Evolutionary conservation across 1,140 invertebrate genomes (phyloP).

Genomic region (Aphelinus certus): DNA sequence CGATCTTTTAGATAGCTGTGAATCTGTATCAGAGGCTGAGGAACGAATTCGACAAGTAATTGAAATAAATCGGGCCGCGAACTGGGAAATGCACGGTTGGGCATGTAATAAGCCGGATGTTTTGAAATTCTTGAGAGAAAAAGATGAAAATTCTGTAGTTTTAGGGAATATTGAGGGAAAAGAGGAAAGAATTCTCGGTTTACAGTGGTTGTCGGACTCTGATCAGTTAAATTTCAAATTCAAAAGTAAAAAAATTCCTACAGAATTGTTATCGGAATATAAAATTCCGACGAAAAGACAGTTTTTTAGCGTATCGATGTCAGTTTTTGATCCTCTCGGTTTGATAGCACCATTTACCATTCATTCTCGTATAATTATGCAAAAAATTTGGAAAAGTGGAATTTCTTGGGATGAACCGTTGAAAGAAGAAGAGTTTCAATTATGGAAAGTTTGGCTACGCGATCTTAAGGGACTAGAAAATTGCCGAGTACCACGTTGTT

Average conservation of each 20-base stretch:
- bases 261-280: slow-evolving; percentile 14
- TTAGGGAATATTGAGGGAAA: neutral
- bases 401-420: slow-evolving; percentile 33
- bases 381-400: slow-evolving; percentile 49
- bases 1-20: neutral
- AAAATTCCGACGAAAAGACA: slow-evolving; percentile 45
- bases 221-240: slow-evolving; percentile 2
- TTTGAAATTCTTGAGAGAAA: too few species aligned
- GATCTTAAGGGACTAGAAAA: neutral
- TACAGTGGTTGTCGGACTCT: slow-evolving; percentile 13
- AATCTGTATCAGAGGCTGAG: neutral
- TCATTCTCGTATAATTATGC: slow-evolving; percentile 54
- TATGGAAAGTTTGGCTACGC: neutral
- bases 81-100: too few species aligned
- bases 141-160: too few species aligned
- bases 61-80: too few species aligned
- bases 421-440: neutral
- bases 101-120: too few species aligned
- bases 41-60: neutral
- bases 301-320: slow-evolving; percentile 45
- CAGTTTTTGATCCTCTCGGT: slow-evolving; percentile 56
- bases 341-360: slow-evolving; percentile 55
- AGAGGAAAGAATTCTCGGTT: slow-evolving; percentile 5
- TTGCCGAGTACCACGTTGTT: neutral
- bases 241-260: neutral